These are phyloP conservation scores for Scotopteryx bipunctaria DNA, from an alignment of 2,888 invertebrate genomes.

Conservation along the genomic window DNA sequence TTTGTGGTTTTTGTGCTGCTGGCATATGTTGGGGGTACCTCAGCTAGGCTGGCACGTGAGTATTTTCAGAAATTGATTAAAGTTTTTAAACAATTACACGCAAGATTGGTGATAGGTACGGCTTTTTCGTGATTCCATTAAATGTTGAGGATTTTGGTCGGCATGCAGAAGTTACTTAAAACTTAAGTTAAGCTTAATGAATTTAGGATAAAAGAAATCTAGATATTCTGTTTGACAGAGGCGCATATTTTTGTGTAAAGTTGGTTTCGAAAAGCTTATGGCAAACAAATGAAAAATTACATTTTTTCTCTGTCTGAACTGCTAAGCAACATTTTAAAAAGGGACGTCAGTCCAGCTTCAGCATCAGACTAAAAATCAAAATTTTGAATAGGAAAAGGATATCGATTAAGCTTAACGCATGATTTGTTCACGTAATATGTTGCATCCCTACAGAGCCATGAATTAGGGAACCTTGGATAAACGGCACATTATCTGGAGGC, in stretches of 20 bases:
- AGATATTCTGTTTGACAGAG: no score
- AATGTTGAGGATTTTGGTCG: no score
- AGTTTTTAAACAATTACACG: neutral
- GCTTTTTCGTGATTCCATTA: no score
- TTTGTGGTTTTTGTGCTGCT: slow-evolving; percentile 59
- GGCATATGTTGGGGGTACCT: slow-evolving; percentile 48
- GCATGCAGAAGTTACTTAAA: no score
- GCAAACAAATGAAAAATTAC: no score
- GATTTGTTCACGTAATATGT: slow-evolving; percentile 1
- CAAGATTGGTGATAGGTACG: no score
- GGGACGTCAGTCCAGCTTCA: no score
- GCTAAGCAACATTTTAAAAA: neutral
- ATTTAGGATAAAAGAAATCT: no score
- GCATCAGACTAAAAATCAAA: neutral
- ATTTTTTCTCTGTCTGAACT: no score
- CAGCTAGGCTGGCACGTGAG: slow-evolving; percentile 73
- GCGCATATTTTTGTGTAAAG: no score
- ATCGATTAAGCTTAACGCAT: neutral
- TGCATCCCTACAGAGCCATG: slow-evolving; percentile 1
- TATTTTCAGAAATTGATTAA: slow-evolving; percentile 33
- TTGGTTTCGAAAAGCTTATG: no score
- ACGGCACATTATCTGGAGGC: neutral
- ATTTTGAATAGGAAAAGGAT: neutral
- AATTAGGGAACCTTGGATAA: slow-evolving; percentile 7
- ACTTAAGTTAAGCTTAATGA: no score